Percentiles rank a stretch among this genome's conserved stretches.
Conservation (phyloP, 2,888 invertebrate species). For the Zygogramma bicolorata region DNA sequence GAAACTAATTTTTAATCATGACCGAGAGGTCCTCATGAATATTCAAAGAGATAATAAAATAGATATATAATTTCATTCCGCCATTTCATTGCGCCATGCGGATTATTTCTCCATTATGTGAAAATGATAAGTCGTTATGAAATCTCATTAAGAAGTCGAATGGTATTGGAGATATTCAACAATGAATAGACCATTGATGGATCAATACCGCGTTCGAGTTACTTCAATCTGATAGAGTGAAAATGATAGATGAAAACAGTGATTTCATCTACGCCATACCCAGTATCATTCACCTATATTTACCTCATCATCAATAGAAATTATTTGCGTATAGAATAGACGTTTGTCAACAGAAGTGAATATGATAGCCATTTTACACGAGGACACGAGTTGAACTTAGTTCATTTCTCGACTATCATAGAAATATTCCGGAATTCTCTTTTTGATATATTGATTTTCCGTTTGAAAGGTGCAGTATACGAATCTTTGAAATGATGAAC, state of each 20-base stretch:
- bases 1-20: constrained; percentile 42
- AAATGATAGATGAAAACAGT: not conserved
- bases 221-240: not conserved
- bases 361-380: no score
- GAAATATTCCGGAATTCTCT: no score
- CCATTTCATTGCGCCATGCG: not conserved
- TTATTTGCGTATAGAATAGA: no score
- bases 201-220: not conserved
- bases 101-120: constrained; percentile 2
- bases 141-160: not conserved
- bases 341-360: no score
- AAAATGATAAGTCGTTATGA: constrained; percentile 1
- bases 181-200: not conserved
- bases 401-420: no score
- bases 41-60: constrained; percentile 40
- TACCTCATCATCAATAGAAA: no score
- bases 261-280: not conserved
- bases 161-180: not conserved
- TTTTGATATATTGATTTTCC: no score
- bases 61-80: constrained; percentile 2
- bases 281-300: not conserved
- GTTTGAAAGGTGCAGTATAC: no score
- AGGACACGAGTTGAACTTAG: no score
- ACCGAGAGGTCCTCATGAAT: constrained; percentile 41
- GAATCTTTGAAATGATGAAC: no score